Evolutionary conservation across 2,888 invertebrate species (phyloP).

Genomic region (Calameuta filiformis): DNA sequence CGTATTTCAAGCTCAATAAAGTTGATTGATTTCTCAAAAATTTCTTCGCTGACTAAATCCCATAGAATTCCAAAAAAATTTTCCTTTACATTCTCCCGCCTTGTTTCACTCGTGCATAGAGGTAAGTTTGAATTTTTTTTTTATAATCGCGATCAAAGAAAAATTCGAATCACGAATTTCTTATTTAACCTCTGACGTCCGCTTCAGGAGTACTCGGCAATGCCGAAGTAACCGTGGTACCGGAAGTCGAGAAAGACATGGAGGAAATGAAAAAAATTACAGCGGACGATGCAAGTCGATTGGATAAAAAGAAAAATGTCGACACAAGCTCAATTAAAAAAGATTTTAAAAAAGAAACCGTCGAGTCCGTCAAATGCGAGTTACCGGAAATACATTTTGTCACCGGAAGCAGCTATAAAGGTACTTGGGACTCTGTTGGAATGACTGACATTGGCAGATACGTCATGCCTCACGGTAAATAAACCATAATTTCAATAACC

Average conservation of each 20-base stretch:
- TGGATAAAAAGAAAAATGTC: not conserved
- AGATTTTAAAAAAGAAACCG: not conserved
- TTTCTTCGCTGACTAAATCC: not conserved
- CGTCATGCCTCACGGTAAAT: conserved; percentile 71
- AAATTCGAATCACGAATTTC: not conserved
- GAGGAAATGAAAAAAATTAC: not conserved
- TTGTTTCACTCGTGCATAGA: not conserved
- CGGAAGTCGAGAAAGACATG: not conserved
- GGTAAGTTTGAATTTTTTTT: not conserved
- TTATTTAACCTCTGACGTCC: not conserved
- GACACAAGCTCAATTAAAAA: not conserved
- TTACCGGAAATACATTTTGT: conserved; percentile 53
- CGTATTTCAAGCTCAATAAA: not conserved
- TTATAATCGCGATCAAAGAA: not conserved
- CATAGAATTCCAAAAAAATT: not conserved
- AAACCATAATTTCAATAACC: not conserved
- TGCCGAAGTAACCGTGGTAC: not conserved
- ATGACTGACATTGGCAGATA: conserved; percentile 74
- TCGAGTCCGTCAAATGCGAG: not conserved
- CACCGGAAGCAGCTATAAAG: conserved; percentile 72
- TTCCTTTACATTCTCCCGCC: not conserved
- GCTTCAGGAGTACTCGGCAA: not conserved
- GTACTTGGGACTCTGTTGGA: conserved; percentile 71
- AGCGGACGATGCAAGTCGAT: not conserved
- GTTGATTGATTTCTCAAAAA: not conserved